Evolutionary conservation across 64 coral and sea anemone genomes (phyloP), one percentile per base, ranked within the genome.

Genomic region (Catalaphyllia jardinei): DNA sequence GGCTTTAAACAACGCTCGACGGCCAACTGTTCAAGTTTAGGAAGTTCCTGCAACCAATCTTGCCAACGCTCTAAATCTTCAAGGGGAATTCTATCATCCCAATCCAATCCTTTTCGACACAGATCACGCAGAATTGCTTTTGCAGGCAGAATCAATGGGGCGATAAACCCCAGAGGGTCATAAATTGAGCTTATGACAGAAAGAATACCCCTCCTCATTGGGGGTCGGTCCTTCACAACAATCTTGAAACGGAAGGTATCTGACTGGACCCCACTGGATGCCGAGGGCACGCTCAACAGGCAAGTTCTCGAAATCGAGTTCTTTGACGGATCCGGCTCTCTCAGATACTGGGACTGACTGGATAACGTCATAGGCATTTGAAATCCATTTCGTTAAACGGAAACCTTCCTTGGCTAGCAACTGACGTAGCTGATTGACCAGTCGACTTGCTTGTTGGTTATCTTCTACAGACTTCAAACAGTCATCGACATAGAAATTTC

Each of bases 401-500:
- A 82, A 85, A 39, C 60, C 16, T 49, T 65, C 83, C 51, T 72
- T 86, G 10, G 83, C 31, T 86, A 86, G 33, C 59, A 72, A 62
- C 62, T 86, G 65, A 52, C 33, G 35, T 46, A 86, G 83, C 29
- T 86, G 83, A 62, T 73, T 72, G 29, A 24, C 71, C 83, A 86
- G 24, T 39, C 42, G 20, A 62, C 64, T 72, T 50, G 62, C 83
- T 72, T 50, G 33, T 86, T 73, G 62, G 10, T 71, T 24, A 86
- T 67, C 71, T 67, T 86, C 31, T 16, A 72, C 62, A 62, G 83
- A 86, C 67, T 87, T 87, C 20, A 87, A 72, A 10, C 64, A 86
- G 15, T 86, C 82, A 29, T 86, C 82, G 0, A 86, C 82, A 49
- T 86, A 86, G 38, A 86, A 86, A 71, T 71, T 71, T 29, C 24